Evolutionary conservation across 2,888 invertebrate genomes (phyloP), one percentile per base, ranked within the genome.

Genomic region (Augochlorella aurata): DNA sequence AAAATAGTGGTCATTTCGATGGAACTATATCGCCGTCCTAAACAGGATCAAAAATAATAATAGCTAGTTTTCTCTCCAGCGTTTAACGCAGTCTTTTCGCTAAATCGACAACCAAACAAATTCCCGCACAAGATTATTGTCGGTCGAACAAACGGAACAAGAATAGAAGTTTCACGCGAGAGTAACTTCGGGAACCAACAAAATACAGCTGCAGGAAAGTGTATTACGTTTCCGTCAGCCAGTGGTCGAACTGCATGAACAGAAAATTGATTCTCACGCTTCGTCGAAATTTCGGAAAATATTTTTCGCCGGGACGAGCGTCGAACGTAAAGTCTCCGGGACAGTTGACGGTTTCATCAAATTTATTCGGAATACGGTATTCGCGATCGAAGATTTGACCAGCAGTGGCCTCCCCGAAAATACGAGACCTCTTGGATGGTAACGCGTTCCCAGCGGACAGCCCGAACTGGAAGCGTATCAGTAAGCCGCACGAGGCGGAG

Each of bases 341-440:
- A 49, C 47, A 47, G 72, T 49, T 47, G 47, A 61, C 63, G 75
- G 65, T 49, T 77, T 82, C 77, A 50, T 29, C 67, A 83, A 82
- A 87, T 85, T 84, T 70, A 76, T 63, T 76, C 54, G 65, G 29
- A 54, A 50, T 29, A 38, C 50, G 65, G 63, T 86, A 16, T 80
- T 72, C 47, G 77, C 79, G 83, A 79, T 79, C 80, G 68, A 29
- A 58, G 66, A 77, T 66, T 73, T 47, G 81, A 21, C 73, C 49
- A 29, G 38, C 21, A 58, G 58, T 29, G 47, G 81, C 58, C 66
- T 68, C 68, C 49, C 79, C 54, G 68, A 74, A 74, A 81, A 74
- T 74, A 75, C 80, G 84, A 85, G 81, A 80, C 82, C 81, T 79
- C 74, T 67, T 71, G 75, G 18, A 61, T 38, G 69, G 72, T 77